Conservation (phyloP, 2,797 vertebrate species). For the Scomberomorus guttatus region DNA sequence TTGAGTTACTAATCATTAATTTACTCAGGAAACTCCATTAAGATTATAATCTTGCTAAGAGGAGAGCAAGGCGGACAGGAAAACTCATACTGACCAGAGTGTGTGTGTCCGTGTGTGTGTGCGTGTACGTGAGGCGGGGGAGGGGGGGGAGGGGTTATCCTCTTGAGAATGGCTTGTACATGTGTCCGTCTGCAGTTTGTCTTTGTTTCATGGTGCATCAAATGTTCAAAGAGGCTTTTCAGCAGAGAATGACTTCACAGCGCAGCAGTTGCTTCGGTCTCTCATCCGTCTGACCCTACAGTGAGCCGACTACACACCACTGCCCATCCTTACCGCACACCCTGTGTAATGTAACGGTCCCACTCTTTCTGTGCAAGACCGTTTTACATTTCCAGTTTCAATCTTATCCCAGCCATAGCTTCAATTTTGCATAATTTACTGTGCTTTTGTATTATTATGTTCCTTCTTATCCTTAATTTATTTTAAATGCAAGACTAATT, state of each 20-base stretch:
- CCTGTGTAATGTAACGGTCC: constrained; percentile 15
- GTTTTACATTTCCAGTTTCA: constrained; percentile 62
- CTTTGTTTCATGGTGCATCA: constrained; percentile 82
- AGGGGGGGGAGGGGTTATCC: constrained; percentile 36
- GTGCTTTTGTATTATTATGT: constrained; percentile 36
- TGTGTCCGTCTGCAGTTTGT: constrained; percentile 74
- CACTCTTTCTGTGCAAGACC: constrained; percentile 36
- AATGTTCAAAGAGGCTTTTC: constrained; percentile 82
- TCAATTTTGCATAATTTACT: constrained; percentile 63
- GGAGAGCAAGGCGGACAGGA: constrained; percentile 67
- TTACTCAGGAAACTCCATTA: constrained; percentile 84
- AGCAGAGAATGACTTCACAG: constrained; percentile 74
- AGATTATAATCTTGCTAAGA: constrained; percentile 82
- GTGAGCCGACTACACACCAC: constrained; percentile 55
- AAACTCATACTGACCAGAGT: constrained; percentile 64
- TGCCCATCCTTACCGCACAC: constrained; percentile 52
- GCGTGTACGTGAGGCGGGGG: constrained; percentile 22
- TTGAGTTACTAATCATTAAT: constrained; percentile 85
- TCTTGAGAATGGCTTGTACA: constrained; percentile 71
- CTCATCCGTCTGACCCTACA: constrained; percentile 71
- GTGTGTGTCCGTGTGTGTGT: constrained; percentile 43
- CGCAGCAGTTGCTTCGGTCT: constrained; percentile 71
- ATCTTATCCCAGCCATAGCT: constrained; percentile 52
- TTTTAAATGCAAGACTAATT: constrained; percentile 68
- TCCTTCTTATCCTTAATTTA: constrained; percentile 65